These are phyloP conservation scores for Nyctibius grandis DNA, from an alignment of 2,797 vertebrate species.

Conservation along the genomic window DNA sequence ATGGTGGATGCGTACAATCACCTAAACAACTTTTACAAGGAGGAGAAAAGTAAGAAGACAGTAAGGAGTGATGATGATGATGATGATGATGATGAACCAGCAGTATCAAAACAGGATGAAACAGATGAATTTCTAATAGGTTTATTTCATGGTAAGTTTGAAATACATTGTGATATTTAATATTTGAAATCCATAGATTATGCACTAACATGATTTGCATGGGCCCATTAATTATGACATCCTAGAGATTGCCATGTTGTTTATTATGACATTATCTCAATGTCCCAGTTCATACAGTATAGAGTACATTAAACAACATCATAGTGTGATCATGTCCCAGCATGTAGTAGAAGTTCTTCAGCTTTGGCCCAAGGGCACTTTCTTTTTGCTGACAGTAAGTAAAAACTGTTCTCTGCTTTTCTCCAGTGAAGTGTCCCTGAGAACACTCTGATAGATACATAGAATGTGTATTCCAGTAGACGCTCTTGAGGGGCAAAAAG, in stretches of 20 bases:
- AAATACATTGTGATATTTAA: background rate
- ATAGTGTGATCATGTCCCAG: background rate
- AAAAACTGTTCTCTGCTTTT: background rate
- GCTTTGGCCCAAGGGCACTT: background rate
- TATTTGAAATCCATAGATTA: background rate
- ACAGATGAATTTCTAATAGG: constrained; percentile 86
- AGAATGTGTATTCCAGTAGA: background rate
- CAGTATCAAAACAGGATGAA: constrained; percentile 72
- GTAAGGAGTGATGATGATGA: constrained; percentile 70
- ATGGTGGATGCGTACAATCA: constrained; percentile 88
- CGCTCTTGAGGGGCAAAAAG: background rate
- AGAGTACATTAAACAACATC: background rate
- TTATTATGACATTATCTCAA: background rate
- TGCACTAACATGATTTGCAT: background rate
- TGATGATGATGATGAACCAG: constrained; percentile 60
- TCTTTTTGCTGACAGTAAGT: background rate
- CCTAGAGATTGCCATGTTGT: background rate
- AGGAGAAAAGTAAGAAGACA: constrained; percentile 84
- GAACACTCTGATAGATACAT: background rate
- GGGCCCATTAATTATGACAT: background rate
- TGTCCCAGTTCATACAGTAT: background rate
- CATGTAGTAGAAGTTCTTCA: background rate
- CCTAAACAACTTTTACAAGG: constrained; percentile 82
- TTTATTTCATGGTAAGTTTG: constrained; percentile 85
- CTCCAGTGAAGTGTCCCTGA: background rate